Base-by-base conservation (phyloP, 2,113 vertebrate genomes). In the Poeciliopsis turrubarensis region DNA sequence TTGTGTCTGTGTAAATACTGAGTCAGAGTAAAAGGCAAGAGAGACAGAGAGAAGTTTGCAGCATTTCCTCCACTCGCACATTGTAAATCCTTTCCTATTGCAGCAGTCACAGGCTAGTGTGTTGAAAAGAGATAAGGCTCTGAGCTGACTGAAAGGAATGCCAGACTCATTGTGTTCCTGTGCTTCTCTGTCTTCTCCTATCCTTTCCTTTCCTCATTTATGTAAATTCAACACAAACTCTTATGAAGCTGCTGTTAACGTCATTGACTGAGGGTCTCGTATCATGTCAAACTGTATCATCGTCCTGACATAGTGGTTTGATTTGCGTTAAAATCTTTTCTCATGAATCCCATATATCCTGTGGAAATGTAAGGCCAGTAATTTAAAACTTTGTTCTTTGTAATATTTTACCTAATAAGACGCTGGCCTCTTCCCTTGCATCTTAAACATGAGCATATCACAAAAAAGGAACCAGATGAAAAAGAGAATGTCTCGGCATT, bases 1-100 rank as follows among this genome's bases (percentile, higher is more conserved):
- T 87, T 82, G 60, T 66, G 27, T 63, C 22, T 19, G 64, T 67
- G 65, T 73, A 57, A 57, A 65, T 65, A 62, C 71, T 29, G 75
- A 73, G 72, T 75, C 60, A 67, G 73, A 65, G 73, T 75, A 47
- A 76, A 86, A 82, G 73, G 78, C 78, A 67, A 29, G 60, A 19
- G 57, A 72, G 71, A 86, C 75, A 86, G 63, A 80, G 79, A 86
- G 84, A 85, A 91, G 87, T 91, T 90, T 86, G 82, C 82, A 87
- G 86, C 91, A 75, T 89, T 92, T 92, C 91, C 81, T 89, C 77
- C 61, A 39, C 85, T 87, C 82, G 66, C 89, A 87, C 89, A 92
- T 93, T 92, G 91, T 94, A 95, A 95, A 95, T 94, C 93, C 92
- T 91, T 92, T 91, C 92, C 90, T 92, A 87, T 90, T 90, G 91